Conservation (phyloP, 2,888 invertebrate species). For the Ptycholaimellus sp. region DNA sequence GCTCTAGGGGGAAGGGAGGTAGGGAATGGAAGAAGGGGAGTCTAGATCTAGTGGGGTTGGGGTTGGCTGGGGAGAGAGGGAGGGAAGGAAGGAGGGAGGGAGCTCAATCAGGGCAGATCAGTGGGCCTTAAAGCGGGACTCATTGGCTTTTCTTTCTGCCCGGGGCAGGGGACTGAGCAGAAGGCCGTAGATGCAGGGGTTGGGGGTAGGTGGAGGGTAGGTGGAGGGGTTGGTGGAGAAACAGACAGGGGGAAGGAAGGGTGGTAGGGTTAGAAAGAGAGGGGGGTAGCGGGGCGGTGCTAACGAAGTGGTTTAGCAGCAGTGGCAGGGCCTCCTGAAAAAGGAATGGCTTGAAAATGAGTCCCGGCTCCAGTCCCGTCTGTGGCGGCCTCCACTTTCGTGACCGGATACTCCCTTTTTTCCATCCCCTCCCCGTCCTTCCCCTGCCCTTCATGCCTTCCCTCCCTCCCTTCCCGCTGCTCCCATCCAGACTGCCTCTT, state of each 20-base stretch:
- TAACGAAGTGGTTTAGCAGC: too few species aligned
- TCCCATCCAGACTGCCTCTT: slow-evolving; percentile 3
- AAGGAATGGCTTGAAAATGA: not conserved
- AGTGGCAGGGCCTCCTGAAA: too few species aligned
- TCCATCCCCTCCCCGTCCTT: slow-evolving; percentile 3
- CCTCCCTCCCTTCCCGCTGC: not conserved
- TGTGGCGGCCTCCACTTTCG: slow-evolving; percentile 3
- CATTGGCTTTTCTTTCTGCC: too few species aligned
- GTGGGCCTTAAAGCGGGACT: too few species aligned
- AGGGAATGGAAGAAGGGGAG: not conserved
- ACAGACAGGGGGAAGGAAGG: slow-evolving; percentile 1
- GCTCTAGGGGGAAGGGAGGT: slow-evolving; percentile 2
- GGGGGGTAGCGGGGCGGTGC: slow-evolving; percentile 1
- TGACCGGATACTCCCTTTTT: slow-evolving; percentile 1
- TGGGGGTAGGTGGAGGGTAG: not conserved
- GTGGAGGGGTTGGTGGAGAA: not conserved
- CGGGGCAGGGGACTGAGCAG: too few species aligned
- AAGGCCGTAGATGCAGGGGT: too few species aligned
- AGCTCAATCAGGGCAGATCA: too few species aligned
- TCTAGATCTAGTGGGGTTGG: not conserved
- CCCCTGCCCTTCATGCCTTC: too few species aligned
- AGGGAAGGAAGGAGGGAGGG: not conserved
- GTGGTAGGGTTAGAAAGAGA: not conserved
- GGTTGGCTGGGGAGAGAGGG: not conserved
- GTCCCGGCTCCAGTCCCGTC: not conserved